These are phyloP conservation scores for Chymomyza fuscimana DNA, from an alignment of 2,888 invertebrate genomes.

Conservation along the genomic window DNA sequence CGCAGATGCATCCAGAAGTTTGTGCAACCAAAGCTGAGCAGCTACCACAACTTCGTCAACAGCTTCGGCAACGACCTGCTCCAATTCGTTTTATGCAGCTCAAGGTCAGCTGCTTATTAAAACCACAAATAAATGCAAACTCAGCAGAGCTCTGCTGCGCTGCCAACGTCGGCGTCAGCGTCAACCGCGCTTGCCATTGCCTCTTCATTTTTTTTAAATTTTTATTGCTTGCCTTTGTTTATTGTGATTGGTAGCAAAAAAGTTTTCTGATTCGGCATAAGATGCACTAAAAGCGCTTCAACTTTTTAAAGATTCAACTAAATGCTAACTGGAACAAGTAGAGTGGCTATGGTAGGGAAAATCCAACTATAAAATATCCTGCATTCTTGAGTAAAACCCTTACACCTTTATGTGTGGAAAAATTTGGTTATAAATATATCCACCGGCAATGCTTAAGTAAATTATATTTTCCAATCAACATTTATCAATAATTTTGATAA, in stretches of 20 bases:
- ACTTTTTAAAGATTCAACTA: conserved; percentile 1
- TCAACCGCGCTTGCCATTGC: conserved; percentile 18
- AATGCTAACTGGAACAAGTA: not conserved
- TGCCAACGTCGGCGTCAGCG: not conserved
- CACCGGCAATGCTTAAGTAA: too few relatives aligned
- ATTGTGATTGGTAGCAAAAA: not conserved
- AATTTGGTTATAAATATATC: too few relatives aligned
- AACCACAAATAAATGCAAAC: conserved; percentile 57
- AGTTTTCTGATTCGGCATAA: not conserved
- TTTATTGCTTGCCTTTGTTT: conserved; percentile 9
- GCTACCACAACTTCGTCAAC: conserved; percentile 16
- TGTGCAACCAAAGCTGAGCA: not conserved
- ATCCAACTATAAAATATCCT: too few relatives aligned
- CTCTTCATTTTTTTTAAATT: conserved; percentile 15
- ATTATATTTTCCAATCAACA: too few relatives aligned
- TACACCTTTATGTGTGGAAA: too few relatives aligned
- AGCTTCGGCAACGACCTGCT: conserved; percentile 68
- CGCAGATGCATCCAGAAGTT: not conserved
- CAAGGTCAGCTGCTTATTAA: conserved; percentile 60
- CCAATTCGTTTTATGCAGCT: conserved; percentile 72
- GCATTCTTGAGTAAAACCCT: too few relatives aligned
- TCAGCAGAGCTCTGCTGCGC: conserved; percentile 38
- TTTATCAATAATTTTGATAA: too few relatives aligned
- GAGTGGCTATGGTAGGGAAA: too few relatives aligned
- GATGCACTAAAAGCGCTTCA: conserved; percentile 1